A percentile compares a stretch with the other conserved stretches of the same genome.
Evolutionary conservation across 2,888 invertebrate genomes (phyloP).

Genomic region (Drosophila birchii): DNA sequence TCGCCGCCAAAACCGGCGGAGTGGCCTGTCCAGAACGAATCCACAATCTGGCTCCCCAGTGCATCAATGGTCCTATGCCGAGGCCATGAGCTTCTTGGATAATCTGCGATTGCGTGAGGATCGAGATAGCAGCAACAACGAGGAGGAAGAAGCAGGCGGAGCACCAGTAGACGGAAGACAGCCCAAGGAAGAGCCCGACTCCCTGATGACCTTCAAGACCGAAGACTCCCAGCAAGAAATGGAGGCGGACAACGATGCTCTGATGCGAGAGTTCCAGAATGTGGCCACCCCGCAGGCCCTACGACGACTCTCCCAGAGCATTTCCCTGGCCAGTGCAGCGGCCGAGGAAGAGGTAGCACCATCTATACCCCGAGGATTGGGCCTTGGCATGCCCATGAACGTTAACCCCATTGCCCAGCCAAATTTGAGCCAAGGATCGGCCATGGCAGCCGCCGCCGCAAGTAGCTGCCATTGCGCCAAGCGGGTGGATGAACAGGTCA

Average conservation of each 20-base stretch:
- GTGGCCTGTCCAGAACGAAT: slow-evolving; percentile 15
- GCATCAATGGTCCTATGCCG: slow-evolving; percentile 55
- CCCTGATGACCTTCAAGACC: slow-evolving; percentile 51
- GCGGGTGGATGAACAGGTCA: slow-evolving; percentile 75
- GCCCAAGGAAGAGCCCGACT: slow-evolving; percentile 11
- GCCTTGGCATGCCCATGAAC: background rate
- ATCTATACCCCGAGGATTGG: background rate
- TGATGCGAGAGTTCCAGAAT: slow-evolving; percentile 75
- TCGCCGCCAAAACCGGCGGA: slow-evolving; percentile 53
- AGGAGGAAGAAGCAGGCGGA: slow-evolving; percentile 53
- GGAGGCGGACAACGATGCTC: slow-evolving; percentile 74
- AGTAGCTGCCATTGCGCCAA: slow-evolving; percentile 72
- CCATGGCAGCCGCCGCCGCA: slow-evolving; percentile 59
- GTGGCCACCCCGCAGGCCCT: slow-evolving; percentile 79
- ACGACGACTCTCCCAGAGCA: slow-evolving; percentile 72
- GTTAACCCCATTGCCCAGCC: background rate
- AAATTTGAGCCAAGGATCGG: slow-evolving; percentile 26
- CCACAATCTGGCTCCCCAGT: slow-evolving; percentile 32
- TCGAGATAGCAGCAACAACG: slow-evolving; percentile 53
- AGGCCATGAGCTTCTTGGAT: slow-evolving; percentile 64
- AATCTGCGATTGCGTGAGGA: slow-evolving; percentile 39
- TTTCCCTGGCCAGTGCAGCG: slow-evolving; percentile 70
- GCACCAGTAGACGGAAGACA: background rate
- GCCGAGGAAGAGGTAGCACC: slow-evolving; percentile 57
- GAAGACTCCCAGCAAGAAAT: slow-evolving; percentile 59